Base-by-base conservation (phyloP, 2,888 invertebrate species). In the Chironomus riparius region DNA sequence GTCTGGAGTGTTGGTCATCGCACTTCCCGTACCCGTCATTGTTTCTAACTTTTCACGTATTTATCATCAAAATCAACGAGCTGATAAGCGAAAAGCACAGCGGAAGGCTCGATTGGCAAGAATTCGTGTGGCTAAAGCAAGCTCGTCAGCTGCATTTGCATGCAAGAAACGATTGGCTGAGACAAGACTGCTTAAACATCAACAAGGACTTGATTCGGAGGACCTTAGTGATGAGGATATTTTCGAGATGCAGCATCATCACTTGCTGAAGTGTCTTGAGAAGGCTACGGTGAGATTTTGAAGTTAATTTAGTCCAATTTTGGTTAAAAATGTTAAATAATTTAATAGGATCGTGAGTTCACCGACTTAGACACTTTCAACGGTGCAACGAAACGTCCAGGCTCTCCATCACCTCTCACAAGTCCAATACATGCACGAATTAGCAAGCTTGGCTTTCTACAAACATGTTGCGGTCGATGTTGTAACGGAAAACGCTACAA, bases 21-120 rank as follows among this genome's bases (percentile, higher is more conserved):
- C 99, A 78, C 90, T 99, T 81, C 99, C 99, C 76, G 99, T 99
- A 81, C 99, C 98, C 79, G 98, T 99, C 84, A 99, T 99, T 86
- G 99, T 99, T 80, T 98, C 97, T 86, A 99, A 99, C 90, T 99
- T 99, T 90, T 97, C 97, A 84, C 88, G 99, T 84, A 99, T 99
- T 86, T 99, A 99, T 87, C 98, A 99, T 85, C 99, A 99, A 88
- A 99, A 97, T 87, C 99, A 99, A 86, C 87, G 99, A 80, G 98
- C 98, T 65, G 99, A 99, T 85, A 99, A 99, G 86, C 89, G 98
- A 81, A 98, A 98, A 89, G 98, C 99, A 79, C 99, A 99, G 86
- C 91, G 98, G 98, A 98, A 98, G 94, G 98, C 99, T 28, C 92
- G 99, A 77, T 88, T 98, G 83, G 98, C 98, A 47, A 91, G 99